Percentiles rank a stretch among this genome's conserved stretches.
These are phyloP conservation scores for Drosophila oshimai DNA, from an alignment of 1,140 invertebrate species.

Conservation along the genomic window DNA sequence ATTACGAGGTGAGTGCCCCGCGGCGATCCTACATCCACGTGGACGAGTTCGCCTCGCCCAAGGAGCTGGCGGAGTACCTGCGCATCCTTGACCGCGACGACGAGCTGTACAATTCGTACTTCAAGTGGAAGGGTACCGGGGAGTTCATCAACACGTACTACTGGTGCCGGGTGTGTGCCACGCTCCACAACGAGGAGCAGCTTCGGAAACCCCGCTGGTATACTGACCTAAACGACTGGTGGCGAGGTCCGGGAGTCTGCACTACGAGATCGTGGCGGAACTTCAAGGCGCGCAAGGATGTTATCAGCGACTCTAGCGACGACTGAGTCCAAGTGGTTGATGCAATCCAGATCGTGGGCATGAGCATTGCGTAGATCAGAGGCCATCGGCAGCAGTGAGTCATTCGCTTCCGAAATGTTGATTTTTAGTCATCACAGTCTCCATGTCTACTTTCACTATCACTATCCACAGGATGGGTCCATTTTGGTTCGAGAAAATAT, in stretches of 20 bases:
- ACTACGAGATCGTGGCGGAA: constrained; percentile 88
- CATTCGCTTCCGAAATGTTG: constrained; percentile 28
- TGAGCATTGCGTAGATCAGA: constrained; percentile 49
- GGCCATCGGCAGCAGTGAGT: constrained; percentile 15
- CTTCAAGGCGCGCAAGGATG: constrained; percentile 83
- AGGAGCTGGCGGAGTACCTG: constrained; percentile 93
- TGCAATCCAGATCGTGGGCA: constrained; percentile 60
- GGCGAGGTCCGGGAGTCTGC: constrained; percentile 90
- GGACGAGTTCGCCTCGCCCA: constrained; percentile 94
- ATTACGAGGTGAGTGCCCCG: constrained; percentile 94
- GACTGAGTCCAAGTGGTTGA: constrained; percentile 63
- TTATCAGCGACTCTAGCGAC: constrained; percentile 79
- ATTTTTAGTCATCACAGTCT: constrained; percentile 29
- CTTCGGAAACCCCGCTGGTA: constrained; percentile 86
- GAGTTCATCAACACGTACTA: constrained; percentile 98
- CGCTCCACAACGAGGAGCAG: constrained; percentile 90
- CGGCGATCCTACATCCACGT: constrained; percentile 95
- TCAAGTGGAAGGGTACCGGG: constrained; percentile 95
- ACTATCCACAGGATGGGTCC: not conserved
- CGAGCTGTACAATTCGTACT: constrained; percentile 95
- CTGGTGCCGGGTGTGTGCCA: constrained; percentile 96
- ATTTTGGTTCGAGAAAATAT: not conserved
- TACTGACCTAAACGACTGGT: constrained; percentile 93
- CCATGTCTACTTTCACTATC: not conserved
- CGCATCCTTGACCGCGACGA: constrained; percentile 92